Conservation (phyloP, 30 jellyfish, hydroid and myxozoan genomes). For the Aurelia coerulea region DNA sequence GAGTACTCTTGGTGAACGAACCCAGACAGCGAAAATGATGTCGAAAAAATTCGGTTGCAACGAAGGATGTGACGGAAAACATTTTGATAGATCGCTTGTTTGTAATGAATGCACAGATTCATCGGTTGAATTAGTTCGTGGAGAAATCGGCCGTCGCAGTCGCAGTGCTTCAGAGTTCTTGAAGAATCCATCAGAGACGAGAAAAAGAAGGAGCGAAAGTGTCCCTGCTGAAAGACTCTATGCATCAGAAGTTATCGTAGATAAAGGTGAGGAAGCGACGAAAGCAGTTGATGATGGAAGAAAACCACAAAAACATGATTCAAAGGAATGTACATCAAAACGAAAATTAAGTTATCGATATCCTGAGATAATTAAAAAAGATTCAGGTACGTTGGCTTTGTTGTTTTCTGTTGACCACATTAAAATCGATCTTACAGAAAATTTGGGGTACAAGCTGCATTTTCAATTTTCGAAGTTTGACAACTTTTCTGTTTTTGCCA, state of each 20-base stretch:
- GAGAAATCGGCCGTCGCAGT: constrained; percentile 46
- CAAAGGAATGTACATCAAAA: background rate
- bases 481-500: no score
- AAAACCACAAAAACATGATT: background rate
- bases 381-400: background rate
- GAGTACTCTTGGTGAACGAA: constrained; percentile 64
- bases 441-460: no score
- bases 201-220: constrained; percentile 20
- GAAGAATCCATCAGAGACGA: background rate
- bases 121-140: constrained; percentile 43
- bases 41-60: background rate
- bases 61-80: constrained; percentile 2
- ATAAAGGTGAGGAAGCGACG: background rate
- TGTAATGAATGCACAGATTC: constrained; percentile 11
- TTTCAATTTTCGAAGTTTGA: no score
- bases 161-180: constrained; percentile 27
- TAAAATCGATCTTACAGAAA: no score
- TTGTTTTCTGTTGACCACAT: no score
- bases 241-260: background rate
- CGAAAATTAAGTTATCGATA: constrained; percentile 2
- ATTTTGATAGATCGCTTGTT: background rate
- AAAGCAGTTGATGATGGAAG: background rate
- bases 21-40: constrained; percentile 7
- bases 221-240: background rate
- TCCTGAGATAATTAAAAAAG: constrained; percentile 36